Percentiles rank a stretch among this genome's conserved stretches.
Conservation (phyloP, 2,113 vertebrate species). For the Marmota flaviventris region DNA sequence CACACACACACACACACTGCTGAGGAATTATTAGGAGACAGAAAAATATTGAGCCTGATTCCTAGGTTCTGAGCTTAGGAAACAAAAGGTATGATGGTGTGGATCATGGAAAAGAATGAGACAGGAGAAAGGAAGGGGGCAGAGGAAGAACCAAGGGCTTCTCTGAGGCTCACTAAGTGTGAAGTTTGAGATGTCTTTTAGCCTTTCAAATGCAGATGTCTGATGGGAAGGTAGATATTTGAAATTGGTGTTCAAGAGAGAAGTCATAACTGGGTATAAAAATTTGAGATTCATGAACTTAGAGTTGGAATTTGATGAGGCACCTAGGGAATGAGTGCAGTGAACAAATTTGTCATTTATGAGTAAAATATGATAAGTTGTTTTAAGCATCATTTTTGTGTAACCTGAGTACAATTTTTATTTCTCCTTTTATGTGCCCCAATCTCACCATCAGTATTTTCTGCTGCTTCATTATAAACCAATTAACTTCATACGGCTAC, state of each 20-base stretch:
- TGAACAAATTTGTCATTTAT: constrained; percentile 18
- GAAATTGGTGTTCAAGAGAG: background rate
- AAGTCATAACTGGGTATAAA: constrained; percentile 37
- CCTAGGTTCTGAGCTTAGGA: background rate
- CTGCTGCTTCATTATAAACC: constrained; percentile 69
- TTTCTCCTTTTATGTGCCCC: constrained; percentile 18
- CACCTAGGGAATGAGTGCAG: background rate
- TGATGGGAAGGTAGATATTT: background rate
- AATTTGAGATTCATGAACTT: background rate
- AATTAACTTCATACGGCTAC: constrained; percentile 65
- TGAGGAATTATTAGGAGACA: background rate
- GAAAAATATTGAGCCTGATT: background rate
- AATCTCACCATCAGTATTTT: constrained; percentile 46
- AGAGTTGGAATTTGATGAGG: background rate
- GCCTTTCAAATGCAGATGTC: background rate
- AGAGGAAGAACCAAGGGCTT: background rate
- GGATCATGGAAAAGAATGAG: background rate
- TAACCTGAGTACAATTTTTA: constrained; percentile 24
- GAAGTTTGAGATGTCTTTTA: background rate
- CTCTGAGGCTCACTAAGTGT: background rate
- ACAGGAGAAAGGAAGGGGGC: background rate
- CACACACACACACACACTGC: too few relatives aligned
- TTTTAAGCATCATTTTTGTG: constrained; percentile 40
- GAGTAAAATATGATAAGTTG: constrained; percentile 49
- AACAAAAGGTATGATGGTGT: background rate